These are phyloP conservation scores for Caenorhabditis auriculariae DNA, from an alignment of 2,888 invertebrate genomes.

Conservation along the genomic window DNA sequence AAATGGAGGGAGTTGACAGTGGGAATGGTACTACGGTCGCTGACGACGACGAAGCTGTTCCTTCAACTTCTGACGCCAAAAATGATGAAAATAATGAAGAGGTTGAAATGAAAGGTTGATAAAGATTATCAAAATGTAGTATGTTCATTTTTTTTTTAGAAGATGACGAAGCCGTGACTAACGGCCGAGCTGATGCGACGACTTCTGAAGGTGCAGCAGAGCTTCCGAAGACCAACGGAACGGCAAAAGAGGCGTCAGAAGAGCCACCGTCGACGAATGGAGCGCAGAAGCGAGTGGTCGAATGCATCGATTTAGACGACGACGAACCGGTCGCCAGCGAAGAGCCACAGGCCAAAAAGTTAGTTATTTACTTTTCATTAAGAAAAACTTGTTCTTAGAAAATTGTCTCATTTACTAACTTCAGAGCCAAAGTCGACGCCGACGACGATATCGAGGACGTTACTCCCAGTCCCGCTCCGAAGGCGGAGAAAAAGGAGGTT, in stretches of 20 bases:
- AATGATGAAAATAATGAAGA: conserved; percentile 10
- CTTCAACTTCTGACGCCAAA: conserved; percentile 6
- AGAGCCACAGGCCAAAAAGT: conserved; percentile 18
- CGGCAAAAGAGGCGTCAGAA: no score
- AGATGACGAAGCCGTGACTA: conserved; percentile 1
- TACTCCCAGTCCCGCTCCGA: conserved; percentile 1
- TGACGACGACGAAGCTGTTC: conserved; percentile 13
- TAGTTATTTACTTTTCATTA: not conserved
- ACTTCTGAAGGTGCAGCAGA: not conserved
- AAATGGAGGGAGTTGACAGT: no score
- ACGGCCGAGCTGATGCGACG: not conserved
- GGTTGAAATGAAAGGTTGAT: conserved; percentile 1
- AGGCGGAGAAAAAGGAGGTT: conserved; percentile 2
- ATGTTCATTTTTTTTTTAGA: no score
- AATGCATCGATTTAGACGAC: conserved; percentile 45
- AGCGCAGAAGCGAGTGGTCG: conserved; percentile 21
- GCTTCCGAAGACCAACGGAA: not conserved
- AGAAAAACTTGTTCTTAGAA: not conserved
- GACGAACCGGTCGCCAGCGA: conserved; percentile 13
- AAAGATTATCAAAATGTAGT: not conserved
- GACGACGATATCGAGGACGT: conserved; percentile 13
- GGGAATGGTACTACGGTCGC: no score
- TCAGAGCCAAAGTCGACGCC: conserved; percentile 2
- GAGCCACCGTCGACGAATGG: not conserved
- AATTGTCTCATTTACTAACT: not conserved